Percentiles rank a stretch among this genome's conserved stretches.
phyloP scores from a whole-genome alignment of 1,140 invertebrate species.

The Drosophila pectinifera region DNA sequence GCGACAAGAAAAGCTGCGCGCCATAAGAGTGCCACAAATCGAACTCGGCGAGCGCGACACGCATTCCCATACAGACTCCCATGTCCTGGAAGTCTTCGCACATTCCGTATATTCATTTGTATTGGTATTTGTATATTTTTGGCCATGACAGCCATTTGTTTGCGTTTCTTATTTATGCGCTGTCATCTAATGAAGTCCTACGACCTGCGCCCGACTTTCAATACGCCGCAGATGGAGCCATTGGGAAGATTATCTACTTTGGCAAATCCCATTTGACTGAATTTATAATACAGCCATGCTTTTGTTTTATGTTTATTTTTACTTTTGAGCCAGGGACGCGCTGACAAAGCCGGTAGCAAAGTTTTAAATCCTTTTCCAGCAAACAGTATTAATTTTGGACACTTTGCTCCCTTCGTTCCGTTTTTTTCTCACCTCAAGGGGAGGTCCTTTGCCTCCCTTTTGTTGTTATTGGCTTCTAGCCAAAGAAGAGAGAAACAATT shows the following conservation, averaged over 20 bases:
- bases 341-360: constrained; percentile 30
- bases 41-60: constrained; percentile 22
- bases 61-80: constrained; percentile 13
- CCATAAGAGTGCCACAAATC: constrained; percentile 32
- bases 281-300: constrained; percentile 34
- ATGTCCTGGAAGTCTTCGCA: not conserved
- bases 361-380: constrained; percentile 36
- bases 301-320: constrained; percentile 21
- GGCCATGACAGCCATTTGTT: constrained; percentile 59
- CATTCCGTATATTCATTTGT: constrained; percentile 6
- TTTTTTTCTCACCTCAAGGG: constrained; percentile 26
- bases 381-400: constrained; percentile 41
- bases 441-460: not conserved
- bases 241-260: constrained; percentile 41
- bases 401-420: not conserved
- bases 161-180: constrained; percentile 50
- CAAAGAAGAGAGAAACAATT: constrained; percentile 40
- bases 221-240: constrained; percentile 27
- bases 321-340: not conserved
- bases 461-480: not conserved
- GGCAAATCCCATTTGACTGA: constrained; percentile 41
- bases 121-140: constrained; percentile 29
- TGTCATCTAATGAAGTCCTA: constrained; percentile 61
- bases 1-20: constrained; percentile 12
- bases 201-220: constrained; percentile 21